Percentiles rank a stretch among this genome's conserved stretches.
phyloP scores from a whole-genome alignment of 2,797 vertebrate genomes.

The Simalia tracyae region DNA sequence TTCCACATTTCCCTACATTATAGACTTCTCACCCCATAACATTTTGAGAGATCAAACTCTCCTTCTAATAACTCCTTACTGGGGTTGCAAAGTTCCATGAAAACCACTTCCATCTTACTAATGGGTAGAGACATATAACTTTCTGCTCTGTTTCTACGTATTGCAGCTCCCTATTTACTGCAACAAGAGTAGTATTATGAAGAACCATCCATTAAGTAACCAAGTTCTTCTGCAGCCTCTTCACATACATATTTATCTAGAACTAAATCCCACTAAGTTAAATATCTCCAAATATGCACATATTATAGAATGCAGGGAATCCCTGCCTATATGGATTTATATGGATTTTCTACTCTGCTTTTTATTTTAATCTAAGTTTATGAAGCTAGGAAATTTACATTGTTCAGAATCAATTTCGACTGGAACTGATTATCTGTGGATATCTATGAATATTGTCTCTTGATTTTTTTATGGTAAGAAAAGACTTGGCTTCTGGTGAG shows the following conservation, averaged over 20 bases:
- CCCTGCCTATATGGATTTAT: too few relatives aligned
- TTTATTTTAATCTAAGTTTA: too few relatives aligned
- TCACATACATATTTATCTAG: neutral
- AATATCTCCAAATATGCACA: neutral
- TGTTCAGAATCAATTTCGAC: too few relatives aligned
- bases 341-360: too few relatives aligned
- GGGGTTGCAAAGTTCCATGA: neutral
- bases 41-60: neutral
- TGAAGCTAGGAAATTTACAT: too few relatives aligned
- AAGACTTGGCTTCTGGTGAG: too few relatives aligned
- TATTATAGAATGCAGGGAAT: too few relatives aligned
- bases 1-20: too few relatives aligned
- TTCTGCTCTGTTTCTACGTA: neutral
- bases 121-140: neutral
- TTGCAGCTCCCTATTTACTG: neutral
- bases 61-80: neutral
- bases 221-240: neutral
- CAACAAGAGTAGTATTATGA: neutral
- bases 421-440: too few relatives aligned
- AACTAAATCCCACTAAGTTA: neutral
- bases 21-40: too few relatives aligned
- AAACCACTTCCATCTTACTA: neutral
- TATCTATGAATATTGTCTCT: too few relatives aligned
- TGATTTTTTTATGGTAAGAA: too few relatives aligned
- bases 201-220: neutral